A percentile compares a stretch with the other conserved stretches of the same genome.
phyloP scores from a whole-genome alignment of 2,113 vertebrate species.

The Haliaeetus leucogaster region DNA sequence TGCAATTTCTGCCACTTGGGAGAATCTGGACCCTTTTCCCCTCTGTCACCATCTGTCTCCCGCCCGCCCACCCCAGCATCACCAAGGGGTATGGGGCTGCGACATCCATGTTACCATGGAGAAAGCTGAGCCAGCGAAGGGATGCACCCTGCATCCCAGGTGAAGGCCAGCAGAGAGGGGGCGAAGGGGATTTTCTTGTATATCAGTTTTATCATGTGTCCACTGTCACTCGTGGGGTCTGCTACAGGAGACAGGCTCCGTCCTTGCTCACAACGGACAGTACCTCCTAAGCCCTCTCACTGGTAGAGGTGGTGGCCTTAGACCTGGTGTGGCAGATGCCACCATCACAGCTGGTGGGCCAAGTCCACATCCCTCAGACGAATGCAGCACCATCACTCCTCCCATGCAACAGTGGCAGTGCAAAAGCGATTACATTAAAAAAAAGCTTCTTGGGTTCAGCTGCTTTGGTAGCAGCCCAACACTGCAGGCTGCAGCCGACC shows the following conservation, averaged over 20 bases:
- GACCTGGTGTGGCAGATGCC: neutral
- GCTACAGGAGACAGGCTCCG: neutral
- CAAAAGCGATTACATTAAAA: neutral
- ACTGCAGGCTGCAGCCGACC: neutral
- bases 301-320: neutral
- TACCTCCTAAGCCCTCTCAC: neutral
- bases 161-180: neutral
- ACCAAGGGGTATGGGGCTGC: neutral
- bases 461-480: neutral
- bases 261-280: accelerated
- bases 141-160: neutral
- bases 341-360: neutral
- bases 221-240: neutral
- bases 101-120: conserved; percentile 19
- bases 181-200: neutral
- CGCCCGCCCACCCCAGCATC: neutral
- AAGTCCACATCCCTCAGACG: neutral
- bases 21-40: neutral
- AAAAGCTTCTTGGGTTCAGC: neutral
- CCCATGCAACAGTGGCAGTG: accelerated
- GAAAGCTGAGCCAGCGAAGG: neutral
- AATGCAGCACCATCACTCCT: accelerated
- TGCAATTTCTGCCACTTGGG: conserved; percentile 11
- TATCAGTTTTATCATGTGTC: neutral
- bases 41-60: conserved; percentile 11